Evolutionary conservation across 2,888 invertebrate genomes (phyloP), one percentile per base, ranked within the genome.

Genomic region (Yponomeuta sedellus): DNA sequence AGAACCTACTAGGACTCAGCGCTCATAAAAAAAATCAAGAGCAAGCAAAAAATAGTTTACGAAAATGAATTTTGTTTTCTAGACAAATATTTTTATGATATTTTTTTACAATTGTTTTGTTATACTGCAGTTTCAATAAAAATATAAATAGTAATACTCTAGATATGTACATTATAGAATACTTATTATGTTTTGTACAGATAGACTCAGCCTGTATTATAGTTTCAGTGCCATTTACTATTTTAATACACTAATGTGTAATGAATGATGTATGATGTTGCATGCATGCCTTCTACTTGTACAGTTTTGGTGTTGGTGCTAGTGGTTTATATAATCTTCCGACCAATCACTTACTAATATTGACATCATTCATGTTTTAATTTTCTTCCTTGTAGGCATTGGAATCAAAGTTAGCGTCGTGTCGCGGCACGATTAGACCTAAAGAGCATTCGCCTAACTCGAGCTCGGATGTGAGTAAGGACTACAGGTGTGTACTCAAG

Each of bases 381-480:
- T 90, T 88, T 88, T 90, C 86, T 87, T 87, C 86, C 85, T 92
- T 92, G 81, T 92, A 94, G 94, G 94, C 93, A 78, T 92, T 94
- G 92, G 94, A 94, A 92, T 93, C 93, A 81, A 94, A 94, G 83
- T 91, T 94, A 86, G 93, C 93, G 73, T 93, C 93, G 79, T 94
- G 93, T 91, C 92, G 93, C 75, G 90, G 90, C 87, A 84, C 91
- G 68, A 88, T 91, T 88, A 91, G 88, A 88, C 91, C 92, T 86
- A 90, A 89, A 84, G 91, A 91, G 77, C 90, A 86, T 76, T 87
- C 91, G 75, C 86, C 91, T 78, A 91, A 91, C 79, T 79, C 88
- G 69, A 81, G 82, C 74, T 77, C 90, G 72, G 92, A 92, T 72
- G 92, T 90, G 74, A 90, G 78, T 89, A 92, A 91, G 88, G 92